These are phyloP conservation scores for Leptinotarsa undecemlineata DNA, from an alignment of 1,140 invertebrate species.

Conservation along the genomic window DNA sequence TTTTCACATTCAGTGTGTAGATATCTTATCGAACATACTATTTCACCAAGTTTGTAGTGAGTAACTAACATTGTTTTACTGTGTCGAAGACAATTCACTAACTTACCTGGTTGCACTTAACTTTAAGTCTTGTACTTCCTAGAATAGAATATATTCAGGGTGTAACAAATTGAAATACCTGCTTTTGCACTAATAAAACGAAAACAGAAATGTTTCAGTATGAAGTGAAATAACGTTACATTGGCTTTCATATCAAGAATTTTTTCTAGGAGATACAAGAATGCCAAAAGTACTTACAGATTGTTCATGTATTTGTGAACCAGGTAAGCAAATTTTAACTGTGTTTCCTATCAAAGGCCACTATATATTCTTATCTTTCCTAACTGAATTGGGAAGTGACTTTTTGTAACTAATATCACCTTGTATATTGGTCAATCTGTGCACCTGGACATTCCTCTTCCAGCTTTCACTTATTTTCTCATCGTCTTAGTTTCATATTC, in stretches of 20 bases:
- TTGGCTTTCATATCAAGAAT: not conserved
- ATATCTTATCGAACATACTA: not conserved
- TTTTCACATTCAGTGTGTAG: not conserved
- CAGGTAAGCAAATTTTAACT: conserved; percentile 19
- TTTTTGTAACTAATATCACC: not conserved
- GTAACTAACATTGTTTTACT: not conserved
- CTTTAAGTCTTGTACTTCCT: conserved; percentile 1
- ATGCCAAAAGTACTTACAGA: conserved; percentile 19
- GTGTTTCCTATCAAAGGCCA: not conserved
- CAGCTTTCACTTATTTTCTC: not conserved
- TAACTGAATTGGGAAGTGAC: not conserved
- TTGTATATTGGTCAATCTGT: conserved; percentile 26
- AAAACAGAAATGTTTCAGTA: conserved; percentile 1
- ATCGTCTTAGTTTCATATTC: not conserved
- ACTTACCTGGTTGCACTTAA: conserved; percentile 7
- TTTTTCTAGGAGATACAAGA: conserved; percentile 28
- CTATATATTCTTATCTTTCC: not conserved
- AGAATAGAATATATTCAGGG: not conserved
- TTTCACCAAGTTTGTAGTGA: not conserved
- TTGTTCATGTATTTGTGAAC: conserved; percentile 13
- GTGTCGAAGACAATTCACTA: not conserved
- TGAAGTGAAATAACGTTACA: not conserved
- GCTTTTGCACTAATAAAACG: not conserved
- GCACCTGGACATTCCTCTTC: not conserved
- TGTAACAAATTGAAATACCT: not conserved